A percentile compares a stretch with the other conserved stretches of the same genome.
Evolutionary conservation across 2,113 vertebrate species (phyloP).

Genomic region (Brachyistius frenatus): DNA sequence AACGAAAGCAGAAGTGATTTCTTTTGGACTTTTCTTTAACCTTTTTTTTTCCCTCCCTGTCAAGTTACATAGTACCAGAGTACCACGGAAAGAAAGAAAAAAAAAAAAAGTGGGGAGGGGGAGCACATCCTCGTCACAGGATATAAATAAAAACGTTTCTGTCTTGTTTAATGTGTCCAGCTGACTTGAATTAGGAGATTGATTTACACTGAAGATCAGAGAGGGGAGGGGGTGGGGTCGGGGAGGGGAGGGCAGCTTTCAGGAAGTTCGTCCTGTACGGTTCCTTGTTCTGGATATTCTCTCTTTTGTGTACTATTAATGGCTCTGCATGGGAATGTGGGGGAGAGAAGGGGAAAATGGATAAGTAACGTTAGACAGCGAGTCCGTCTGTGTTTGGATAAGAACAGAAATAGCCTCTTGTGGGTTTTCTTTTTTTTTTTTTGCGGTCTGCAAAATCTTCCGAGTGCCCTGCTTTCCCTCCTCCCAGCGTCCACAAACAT

Average conservation of each 20-base stretch:
- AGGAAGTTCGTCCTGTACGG: constrained; percentile 50
- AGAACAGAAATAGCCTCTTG: constrained; percentile 75
- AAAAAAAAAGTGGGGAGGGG: neutral
- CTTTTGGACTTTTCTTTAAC: neutral
- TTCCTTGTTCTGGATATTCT: constrained; percentile 76
- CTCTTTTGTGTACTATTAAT: constrained; percentile 77
- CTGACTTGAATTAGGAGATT: constrained; percentile 57
- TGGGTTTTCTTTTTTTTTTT: constrained; percentile 31
- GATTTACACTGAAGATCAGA: constrained; percentile 56
- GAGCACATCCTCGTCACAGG: constrained; percentile 28
- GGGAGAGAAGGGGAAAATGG: constrained; percentile 69
- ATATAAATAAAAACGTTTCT: constrained; percentile 60
- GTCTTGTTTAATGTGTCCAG: constrained; percentile 38
- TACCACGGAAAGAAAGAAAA: too few relatives aligned
- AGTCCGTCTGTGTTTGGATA: constrained; percentile 76
- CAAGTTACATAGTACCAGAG: too few relatives aligned
- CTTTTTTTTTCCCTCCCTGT: too few relatives aligned
- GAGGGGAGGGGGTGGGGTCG: neutral
- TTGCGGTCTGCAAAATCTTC: constrained; percentile 47
- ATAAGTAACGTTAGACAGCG: constrained; percentile 76
- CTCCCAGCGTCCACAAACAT: too few relatives aligned
- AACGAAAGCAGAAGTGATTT: constrained; percentile 18
- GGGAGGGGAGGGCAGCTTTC: constrained; percentile 45
- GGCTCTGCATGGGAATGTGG: constrained; percentile 77
- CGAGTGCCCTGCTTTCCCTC: too few relatives aligned